Conservation (phyloP, 1,140 invertebrate genomes). For the Nasonia giraulti region DNA sequence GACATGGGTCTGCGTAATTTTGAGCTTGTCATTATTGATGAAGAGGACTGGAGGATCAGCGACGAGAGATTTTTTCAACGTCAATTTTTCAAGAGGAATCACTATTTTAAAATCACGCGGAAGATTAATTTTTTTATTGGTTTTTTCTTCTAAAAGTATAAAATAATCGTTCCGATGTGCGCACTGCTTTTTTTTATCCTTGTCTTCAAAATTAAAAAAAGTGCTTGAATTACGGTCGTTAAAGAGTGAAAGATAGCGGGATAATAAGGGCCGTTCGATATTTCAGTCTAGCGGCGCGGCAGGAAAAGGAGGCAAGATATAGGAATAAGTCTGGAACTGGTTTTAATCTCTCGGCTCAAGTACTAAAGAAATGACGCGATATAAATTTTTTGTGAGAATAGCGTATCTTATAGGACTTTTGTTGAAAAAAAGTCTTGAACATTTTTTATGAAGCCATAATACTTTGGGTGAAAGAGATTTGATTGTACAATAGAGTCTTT, state of each 20-base stretch:
- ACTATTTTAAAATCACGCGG: too few species aligned
- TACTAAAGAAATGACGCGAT: neutral
- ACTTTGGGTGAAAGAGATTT: too few species aligned
- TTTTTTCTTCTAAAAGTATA: neutral
- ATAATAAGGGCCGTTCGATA: slow-evolving; percentile 7
- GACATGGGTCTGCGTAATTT: neutral
- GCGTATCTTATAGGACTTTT: neutral
- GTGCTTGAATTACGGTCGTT: neutral
- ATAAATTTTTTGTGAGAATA: neutral
- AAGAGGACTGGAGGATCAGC: neutral
- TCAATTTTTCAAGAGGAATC: neutral
- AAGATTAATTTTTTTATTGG: too few species aligned
- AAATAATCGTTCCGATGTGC: neutral
- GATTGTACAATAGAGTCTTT: too few species aligned
- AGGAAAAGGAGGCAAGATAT: neutral
- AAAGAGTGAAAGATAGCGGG: neutral
- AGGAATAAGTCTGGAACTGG: slow-evolving; percentile 6
- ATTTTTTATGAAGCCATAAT: too few species aligned
- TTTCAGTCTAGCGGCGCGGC: neutral
- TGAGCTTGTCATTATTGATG: neutral
- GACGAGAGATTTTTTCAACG: neutral
- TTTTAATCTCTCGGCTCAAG: neutral
- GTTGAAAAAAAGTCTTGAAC: neutral
- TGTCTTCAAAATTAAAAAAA: neutral
- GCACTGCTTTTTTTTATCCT: neutral